Evolutionary conservation across 2,797 vertebrate genomes (phyloP).

Genomic region (Nyctibius grandis): DNA sequence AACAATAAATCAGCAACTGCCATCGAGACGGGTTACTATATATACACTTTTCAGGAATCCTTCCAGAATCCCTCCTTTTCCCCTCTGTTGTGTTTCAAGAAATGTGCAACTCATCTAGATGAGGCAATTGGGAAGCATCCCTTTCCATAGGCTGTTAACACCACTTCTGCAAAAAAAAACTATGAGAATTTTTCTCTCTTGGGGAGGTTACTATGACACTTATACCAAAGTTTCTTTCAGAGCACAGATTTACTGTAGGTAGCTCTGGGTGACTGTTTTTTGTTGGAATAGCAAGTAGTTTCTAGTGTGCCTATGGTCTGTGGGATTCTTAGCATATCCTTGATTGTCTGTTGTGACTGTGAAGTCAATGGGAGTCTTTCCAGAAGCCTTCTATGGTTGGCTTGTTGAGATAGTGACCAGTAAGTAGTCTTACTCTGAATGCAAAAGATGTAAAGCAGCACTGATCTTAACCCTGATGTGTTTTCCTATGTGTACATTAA

Average conservation of each 20-base stretch:
- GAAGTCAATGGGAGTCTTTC: background rate
- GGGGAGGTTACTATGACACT: background rate
- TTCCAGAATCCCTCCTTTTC: background rate
- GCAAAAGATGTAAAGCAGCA: background rate
- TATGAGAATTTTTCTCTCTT: background rate
- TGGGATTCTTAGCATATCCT: background rate
- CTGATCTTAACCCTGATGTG: background rate
- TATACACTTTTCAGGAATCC: background rate
- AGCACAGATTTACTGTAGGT: background rate
- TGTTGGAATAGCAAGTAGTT: background rate
- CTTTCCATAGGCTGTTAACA: background rate
- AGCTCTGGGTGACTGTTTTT: background rate
- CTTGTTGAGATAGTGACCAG: background rate
- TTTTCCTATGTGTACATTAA: background rate
- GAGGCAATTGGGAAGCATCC: background rate
- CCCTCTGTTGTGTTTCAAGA: background rate
- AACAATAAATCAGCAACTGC: constrained; percentile 13
- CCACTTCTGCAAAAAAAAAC: background rate
- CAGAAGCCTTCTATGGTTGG: background rate
- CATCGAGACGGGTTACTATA: background rate
- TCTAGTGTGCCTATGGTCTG: background rate
- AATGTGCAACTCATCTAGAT: background rate
- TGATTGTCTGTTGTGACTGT: background rate
- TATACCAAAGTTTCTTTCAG: background rate
- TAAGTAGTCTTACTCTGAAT: background rate